Evolutionary conservation across 2,113 vertebrate genomes (phyloP).

Genomic region (Pongo pygmaeus): DNA sequence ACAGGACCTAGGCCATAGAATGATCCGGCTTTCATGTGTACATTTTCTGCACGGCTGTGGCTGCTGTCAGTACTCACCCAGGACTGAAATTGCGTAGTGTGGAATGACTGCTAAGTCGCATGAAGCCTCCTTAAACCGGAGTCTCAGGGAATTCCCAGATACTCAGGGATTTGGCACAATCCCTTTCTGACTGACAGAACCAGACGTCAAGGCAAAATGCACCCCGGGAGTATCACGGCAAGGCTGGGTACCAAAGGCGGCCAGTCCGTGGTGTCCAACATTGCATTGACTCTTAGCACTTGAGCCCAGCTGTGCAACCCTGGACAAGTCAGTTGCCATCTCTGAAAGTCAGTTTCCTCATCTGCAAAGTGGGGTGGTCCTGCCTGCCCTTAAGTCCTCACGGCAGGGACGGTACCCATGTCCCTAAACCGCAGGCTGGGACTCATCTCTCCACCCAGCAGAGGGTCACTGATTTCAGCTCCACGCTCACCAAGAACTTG

Average conservation of each 20-base stretch:
- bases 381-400: background rate
- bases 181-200: background rate
- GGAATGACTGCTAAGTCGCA: fast-evolving
- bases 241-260: background rate
- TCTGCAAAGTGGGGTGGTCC: background rate
- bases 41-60: fast-evolving
- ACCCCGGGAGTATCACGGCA: fast-evolving
- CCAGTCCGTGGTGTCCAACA: fast-evolving
- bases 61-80: background rate
- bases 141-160: fast-evolving
- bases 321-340: fast-evolving
- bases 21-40: fast-evolving
- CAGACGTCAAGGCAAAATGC: too few species aligned
- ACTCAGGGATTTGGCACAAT: background rate
- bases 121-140: background rate
- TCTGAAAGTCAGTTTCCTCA: background rate
- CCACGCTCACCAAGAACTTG: fast-evolving
- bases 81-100: fast-evolving
- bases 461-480: too few species aligned
- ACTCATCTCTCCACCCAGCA: background rate
- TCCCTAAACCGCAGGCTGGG: background rate
- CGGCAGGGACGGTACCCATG: fast-evolving
- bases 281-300: background rate
- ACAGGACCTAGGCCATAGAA: fast-evolving
- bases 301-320: background rate